Evolutionary conservation across 2,113 vertebrate genomes (phyloP).

Genomic region (Cynopterus brachyotis): DNA sequence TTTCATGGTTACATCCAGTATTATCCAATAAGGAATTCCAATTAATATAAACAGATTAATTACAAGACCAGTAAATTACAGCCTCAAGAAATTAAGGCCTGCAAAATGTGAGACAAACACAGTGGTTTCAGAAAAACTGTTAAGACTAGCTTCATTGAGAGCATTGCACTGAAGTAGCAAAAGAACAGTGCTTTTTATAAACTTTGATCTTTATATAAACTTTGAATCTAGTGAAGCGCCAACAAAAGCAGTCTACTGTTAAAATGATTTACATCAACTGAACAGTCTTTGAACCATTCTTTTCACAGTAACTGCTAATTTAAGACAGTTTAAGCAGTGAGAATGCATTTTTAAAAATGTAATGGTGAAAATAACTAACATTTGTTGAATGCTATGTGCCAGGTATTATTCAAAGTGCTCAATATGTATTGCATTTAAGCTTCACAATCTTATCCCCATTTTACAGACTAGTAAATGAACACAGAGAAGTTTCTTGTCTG

Average conservation of each 20-base stretch:
- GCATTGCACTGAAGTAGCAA: not conserved
- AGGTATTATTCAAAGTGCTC: not conserved
- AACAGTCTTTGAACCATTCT: not conserved
- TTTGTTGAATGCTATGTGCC: not conserved
- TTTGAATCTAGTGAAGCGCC: not conserved
- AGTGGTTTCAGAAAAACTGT: slow-evolving; percentile 10
- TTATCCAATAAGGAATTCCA: slow-evolving; percentile 16
- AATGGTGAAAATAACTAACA: not conserved
- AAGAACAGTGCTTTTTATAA: slow-evolving; percentile 22
- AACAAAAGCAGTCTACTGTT: not conserved
- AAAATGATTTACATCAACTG: not conserved
- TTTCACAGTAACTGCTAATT: slow-evolving; percentile 9
- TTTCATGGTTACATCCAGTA: not conserved
- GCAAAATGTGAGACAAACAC: not conserved
- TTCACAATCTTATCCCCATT: not conserved
- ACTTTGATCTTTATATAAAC: not conserved
- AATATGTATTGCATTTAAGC: not conserved
- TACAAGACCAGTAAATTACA: not conserved
- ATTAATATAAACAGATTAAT: not conserved
- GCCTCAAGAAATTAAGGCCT: not conserved
- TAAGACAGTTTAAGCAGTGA: not conserved
- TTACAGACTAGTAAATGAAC: not conserved
- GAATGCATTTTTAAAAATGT: too few relatives aligned
- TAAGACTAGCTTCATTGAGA: not conserved
- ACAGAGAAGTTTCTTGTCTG: not conserved